Evolutionary conservation across 2,797 vertebrate genomes (phyloP).

Genomic region (Ammospiza maritima): DNA sequence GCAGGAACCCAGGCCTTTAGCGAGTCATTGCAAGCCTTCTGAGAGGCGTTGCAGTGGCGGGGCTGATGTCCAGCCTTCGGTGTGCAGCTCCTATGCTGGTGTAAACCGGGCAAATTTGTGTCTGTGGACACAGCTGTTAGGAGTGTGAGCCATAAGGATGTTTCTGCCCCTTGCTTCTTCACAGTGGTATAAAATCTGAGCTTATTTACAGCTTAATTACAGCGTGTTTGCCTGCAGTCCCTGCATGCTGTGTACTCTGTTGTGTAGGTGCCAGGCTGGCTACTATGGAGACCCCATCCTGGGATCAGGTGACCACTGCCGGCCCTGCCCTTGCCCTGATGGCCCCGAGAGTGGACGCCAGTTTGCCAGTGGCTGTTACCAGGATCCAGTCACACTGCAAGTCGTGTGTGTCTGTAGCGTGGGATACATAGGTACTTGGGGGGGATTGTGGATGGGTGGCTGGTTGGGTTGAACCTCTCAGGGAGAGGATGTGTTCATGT

Average conservation of each 20-base stretch:
- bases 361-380: constrained; percentile 90
- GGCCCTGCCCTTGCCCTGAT: constrained; percentile 92
- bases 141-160: not conserved
- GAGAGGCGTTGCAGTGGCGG: not conserved
- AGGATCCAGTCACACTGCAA: constrained; percentile 80
- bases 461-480: not conserved
- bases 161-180: not conserved
- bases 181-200: not conserved
- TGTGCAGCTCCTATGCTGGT: not conserved
- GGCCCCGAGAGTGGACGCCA: constrained; percentile 90
- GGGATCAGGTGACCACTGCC: constrained; percentile 94
- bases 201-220: not conserved
- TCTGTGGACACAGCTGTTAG: not conserved
- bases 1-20: not conserved
- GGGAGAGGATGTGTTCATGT: rapidly evolving
- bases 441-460: rapidly evolving
- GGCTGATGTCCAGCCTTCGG: not conserved
- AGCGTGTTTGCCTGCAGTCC: not conserved
- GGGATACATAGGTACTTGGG: constrained; percentile 87
- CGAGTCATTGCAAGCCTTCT: not conserved
- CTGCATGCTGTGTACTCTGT: not conserved
- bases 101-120: not conserved
- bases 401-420: constrained; percentile 86
- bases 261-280: constrained; percentile 86
- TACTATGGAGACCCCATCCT: constrained; percentile 92